Percentiles rank a stretch among this genome's conserved stretches.
phyloP scores from a whole-genome alignment of 1,140 invertebrate genomes.

The Heterodera schachtii region DNA sequence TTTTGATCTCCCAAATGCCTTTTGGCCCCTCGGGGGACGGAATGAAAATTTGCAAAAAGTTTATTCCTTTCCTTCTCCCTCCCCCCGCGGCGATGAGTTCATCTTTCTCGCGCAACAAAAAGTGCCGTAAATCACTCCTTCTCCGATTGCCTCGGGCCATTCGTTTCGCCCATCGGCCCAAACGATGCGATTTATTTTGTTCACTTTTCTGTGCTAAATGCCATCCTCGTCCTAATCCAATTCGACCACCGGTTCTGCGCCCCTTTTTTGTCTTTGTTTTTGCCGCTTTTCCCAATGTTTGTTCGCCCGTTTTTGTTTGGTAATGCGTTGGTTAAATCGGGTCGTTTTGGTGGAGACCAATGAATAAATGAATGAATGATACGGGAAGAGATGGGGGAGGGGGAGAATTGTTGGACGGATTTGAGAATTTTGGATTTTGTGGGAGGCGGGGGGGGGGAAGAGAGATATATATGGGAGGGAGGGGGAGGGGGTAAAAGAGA shows the following conservation, averaged over 20 bases:
- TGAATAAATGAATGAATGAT: background rate
- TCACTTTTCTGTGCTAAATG: background rate
- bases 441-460: too few relatives aligned
- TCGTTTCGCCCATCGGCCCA: background rate
- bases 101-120: conserved; percentile 1
- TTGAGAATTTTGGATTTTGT: background rate
- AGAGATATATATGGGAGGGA: too few relatives aligned
- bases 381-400: background rate
- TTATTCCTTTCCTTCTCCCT: background rate
- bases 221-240: background rate
- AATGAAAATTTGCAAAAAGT: background rate
- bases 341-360: too few relatives aligned
- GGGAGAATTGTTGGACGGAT: too few relatives aligned
- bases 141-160: background rate
- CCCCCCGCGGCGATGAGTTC: too few relatives aligned
- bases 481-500: background rate
- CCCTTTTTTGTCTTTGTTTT: background rate
- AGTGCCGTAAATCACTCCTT: background rate
- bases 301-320: background rate
- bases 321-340: background rate
- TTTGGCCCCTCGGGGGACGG: background rate
- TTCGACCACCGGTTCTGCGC: background rate
- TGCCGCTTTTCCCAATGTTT: background rate
- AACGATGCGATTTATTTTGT: background rate
- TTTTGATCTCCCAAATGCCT: background rate